Base-by-base conservation (phyloP, 2,888 invertebrate genomes). In the Tromatobia lineatoria region DNA sequence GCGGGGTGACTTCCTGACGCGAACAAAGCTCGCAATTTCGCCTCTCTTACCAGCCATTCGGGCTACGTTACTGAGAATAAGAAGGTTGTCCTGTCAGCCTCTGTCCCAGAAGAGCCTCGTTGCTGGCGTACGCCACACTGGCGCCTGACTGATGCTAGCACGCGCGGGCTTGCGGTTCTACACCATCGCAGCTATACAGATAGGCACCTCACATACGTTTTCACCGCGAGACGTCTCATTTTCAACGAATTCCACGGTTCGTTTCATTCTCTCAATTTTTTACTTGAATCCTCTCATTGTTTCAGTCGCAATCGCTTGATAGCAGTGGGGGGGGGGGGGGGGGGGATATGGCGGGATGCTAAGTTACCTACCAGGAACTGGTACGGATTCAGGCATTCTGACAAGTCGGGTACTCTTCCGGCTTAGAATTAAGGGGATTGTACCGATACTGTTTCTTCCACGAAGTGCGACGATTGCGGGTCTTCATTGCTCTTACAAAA, bases 1-100 rank as follows among this genome's bases (percentile, higher is more conserved):
- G 87, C 83, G 87, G 83, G 88, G 84, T 80, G 82, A 87, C 73
- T 86, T 89, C 88, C 88, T 89, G 91, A 90, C 91, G 87, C 87
- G 90, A 91, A 92, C 90, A 91, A 91, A 91, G 91, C 91, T 92
- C 86, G 90, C 91, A 91, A 92, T 92, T 91, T 92, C 89, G 87
- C 87, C 88, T 85, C 87, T 88, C 88, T 89, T 88, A 83, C 85
- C 86, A 84, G 67, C 88, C 84, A 85, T 87, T 89, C 89, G 86
- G 85, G 83, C 87, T 84, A 83, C 85, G 88, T 88, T 89, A 88
- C 88, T 86, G 85, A 85, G 88, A 89, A 89, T 89, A 89, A 89
- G 87, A 85, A 87, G 88, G 86, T 85, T 90, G 87, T 87, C 87
- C 86, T 85, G 88, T 89, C 90, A 87, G 85, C 83, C 52, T 50